Conservation (phyloP, 1,140 invertebrate genomes). For the Drosophila sproati region DNA sequence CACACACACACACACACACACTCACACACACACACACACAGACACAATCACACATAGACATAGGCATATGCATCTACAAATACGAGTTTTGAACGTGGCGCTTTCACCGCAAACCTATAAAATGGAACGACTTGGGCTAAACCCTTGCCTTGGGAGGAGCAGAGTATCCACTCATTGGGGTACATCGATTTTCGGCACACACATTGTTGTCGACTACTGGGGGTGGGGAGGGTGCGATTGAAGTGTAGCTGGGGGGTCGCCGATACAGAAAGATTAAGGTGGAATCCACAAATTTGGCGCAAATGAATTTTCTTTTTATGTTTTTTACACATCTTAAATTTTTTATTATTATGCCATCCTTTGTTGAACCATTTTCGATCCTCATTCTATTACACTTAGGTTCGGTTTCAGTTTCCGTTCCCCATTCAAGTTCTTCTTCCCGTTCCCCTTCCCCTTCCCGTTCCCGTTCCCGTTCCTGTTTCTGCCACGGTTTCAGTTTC, state of each 20-base stretch:
- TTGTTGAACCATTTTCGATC: conserved; percentile 80
- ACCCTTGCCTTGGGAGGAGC: conserved; percentile 50
- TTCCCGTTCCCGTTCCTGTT: conserved; percentile 1
- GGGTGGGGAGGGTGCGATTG: background rate
- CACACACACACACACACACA: background rate
- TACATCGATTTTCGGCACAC: conserved; percentile 72
- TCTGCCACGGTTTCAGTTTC: conserved; percentile 24
- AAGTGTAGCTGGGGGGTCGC: background rate
- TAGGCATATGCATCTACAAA: conserved; percentile 37
- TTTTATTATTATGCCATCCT: conserved; percentile 83
- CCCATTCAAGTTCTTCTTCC: background rate
- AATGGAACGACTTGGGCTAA: conserved; percentile 51
- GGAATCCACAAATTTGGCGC: conserved; percentile 83
- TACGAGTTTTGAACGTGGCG: conserved; percentile 54
- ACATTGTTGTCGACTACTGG: conserved; percentile 58
- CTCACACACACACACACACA: conserved; percentile 4
- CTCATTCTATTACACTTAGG: conserved; percentile 79
- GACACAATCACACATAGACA: background rate
- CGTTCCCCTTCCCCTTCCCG: conserved; percentile 3
- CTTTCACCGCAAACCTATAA: conserved; percentile 69
- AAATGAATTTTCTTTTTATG: conserved; percentile 84
- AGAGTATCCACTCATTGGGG: conserved; percentile 55
- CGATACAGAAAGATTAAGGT: conserved; percentile 73
- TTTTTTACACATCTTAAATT: conserved; percentile 84
- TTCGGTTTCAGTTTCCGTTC: conserved; percentile 44